Evolutionary conservation across 2,888 invertebrate genomes (phyloP).

Genomic region (Coleophora deauratella): DNA sequence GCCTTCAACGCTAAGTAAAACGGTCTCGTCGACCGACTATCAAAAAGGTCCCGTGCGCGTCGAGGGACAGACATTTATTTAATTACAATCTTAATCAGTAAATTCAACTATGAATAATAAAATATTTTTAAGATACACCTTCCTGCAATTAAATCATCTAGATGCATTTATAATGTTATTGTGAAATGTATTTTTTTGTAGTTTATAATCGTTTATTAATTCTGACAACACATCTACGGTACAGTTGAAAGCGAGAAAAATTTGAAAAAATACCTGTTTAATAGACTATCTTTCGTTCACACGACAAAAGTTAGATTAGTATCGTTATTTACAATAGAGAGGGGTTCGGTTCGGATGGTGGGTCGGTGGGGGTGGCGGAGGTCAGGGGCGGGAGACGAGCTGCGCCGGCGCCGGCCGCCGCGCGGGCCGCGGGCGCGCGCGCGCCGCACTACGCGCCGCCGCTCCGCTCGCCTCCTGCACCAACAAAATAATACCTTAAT

Average conservation of each 20-base stretch:
- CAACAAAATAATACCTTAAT: neutral
- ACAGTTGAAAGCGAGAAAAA: constrained; percentile 73
- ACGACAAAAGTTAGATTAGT: constrained; percentile 67
- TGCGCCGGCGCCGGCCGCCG: constrained; percentile 22
- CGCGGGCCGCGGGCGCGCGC: constrained; percentile 20
- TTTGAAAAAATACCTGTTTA: constrained; percentile 74
- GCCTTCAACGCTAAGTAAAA: constrained; percentile 31
- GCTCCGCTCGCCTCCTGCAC: constrained; percentile 70
- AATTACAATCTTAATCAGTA: constrained; percentile 57
- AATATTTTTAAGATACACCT: constrained; percentile 66
- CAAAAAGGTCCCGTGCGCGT: constrained; percentile 47
- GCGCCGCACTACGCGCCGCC: constrained; percentile 45
- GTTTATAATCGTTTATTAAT: constrained; percentile 65
- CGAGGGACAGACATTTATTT: constrained; percentile 39
- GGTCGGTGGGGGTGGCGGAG: constrained; percentile 24
- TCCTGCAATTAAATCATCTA: constrained; percentile 69
- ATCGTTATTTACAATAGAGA: constrained; percentile 71
- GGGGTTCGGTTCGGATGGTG: constrained; percentile 29
- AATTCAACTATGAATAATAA: constrained; percentile 68
- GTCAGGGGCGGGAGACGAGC: constrained; percentile 22
- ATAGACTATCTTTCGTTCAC: constrained; percentile 71
- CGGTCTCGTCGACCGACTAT: constrained; percentile 34
- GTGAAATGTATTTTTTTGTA: constrained; percentile 69
- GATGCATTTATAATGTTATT: constrained; percentile 61
- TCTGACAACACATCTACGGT: constrained; percentile 73